Base-by-base conservation (phyloP, 2,797 vertebrate genomes). In the Ceyx erithaca region DNA sequence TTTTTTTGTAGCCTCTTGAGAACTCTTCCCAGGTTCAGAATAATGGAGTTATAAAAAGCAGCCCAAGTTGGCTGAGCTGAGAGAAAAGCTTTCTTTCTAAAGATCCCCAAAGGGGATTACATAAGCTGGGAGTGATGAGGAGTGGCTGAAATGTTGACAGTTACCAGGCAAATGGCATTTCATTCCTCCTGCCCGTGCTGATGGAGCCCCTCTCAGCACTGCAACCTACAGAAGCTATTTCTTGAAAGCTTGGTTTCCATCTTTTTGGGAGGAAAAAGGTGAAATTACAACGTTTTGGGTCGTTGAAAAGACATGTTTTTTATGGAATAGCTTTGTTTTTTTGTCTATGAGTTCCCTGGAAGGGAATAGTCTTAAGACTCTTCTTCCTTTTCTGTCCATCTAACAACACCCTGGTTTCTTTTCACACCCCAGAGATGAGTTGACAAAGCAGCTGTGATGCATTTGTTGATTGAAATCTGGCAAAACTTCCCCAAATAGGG, bases 151-250 rank as follows among this genome's bases (percentile, higher is more conserved):
- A 92, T 69, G 88, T 17, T 87, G 92, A 90, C 94, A 76, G 84
- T 87, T 83, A 94, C 85, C 88, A 93, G 86, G 72, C 64, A 91
- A 85, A 90, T 93, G 94, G 72, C 62, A 93, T 93, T 91, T 96
- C 72, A 41, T 69, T 92, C 45, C 81, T 85, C 66, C 49, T 91
- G 84, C 54, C 81, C 85, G 79, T 7, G 64, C 58, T 69, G 84
- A 76, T 66, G 78, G 71, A 93, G 54, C 76, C 45, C 71, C 82
- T 75, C 69, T 93, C 69, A 80, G 58, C 45, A n/a, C 78, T 78
- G 58, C 72, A 70, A 28, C 46, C 26, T 48, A 26, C 33, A 83
- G 67, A 79, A 80, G 40, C 23, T 46, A 16, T 76, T 89, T 85
- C 78, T 94, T 94, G 71, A 68, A 80, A 80, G 37, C 37, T 16